Percentiles rank a stretch among this genome's conserved stretches.
phyloP scores from a whole-genome alignment of 2,797 vertebrate species.

The Sebastes kiyomatsui region DNA sequence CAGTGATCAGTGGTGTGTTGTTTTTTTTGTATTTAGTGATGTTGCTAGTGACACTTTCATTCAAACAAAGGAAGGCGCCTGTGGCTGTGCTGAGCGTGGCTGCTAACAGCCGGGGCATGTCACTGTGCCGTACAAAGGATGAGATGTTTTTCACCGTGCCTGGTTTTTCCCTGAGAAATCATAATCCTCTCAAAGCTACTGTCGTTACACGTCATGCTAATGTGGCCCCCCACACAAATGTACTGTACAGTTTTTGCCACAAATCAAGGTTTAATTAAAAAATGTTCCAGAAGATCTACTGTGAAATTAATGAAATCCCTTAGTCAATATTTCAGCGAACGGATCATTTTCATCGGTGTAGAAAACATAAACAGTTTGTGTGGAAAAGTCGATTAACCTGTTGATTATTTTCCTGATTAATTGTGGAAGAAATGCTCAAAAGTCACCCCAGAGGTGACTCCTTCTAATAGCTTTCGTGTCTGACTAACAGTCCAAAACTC shows the following conservation, averaged over 20 bases:
- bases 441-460: not conserved
- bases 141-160: constrained; percentile 26
- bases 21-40: not conserved
- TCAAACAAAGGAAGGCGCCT: constrained; percentile 63
- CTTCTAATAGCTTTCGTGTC: not conserved
- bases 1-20: not conserved
- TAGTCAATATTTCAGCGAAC: not conserved
- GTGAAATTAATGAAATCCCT: not conserved
- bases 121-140: constrained; percentile 29
- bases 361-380: not conserved
- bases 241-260: not conserved
- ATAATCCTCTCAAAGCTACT: not conserved
- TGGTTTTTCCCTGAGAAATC: not conserved
- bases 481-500: not conserved
- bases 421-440: not conserved
- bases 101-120: constrained; percentile 6
- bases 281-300: not conserved
- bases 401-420: not conserved
- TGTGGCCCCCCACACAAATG: not conserved
- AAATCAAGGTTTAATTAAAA: not conserved
- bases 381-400: not conserved
- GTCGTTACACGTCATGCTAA: not conserved
- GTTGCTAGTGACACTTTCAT: constrained; percentile 53
- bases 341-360: no score
- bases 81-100: constrained; percentile 20